Evolutionary conservation across 2,797 vertebrate genomes (phyloP), one percentile per base, ranked within the genome.

Genomic region (Oophaga sylvatica): DNA sequence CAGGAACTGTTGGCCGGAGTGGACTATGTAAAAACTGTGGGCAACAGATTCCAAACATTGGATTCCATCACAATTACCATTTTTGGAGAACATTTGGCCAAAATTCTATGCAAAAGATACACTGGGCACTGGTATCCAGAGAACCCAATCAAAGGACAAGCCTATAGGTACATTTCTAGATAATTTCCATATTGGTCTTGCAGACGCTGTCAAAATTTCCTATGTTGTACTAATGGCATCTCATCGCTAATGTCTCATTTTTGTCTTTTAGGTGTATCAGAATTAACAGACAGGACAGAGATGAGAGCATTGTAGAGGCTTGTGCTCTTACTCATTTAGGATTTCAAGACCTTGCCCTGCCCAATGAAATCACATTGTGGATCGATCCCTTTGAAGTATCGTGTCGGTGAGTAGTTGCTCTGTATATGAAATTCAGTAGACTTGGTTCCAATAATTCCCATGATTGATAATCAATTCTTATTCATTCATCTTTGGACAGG

Each of bases 71-170:
- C 94, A 90, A 93, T 95, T 81, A 92, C 94, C 22, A 59, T 90
- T 73, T 97, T 97, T 83, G 94, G 94, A 0, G 91, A 95, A 88
- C 95, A 94, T 82, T 92, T 98, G 16, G 91, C 93, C 71, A 85
- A 92, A 41, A 91, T 95, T 80, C 93, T 98, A 80, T 94, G 93
- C 19, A 91, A 95, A 71, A 96, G 94, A 90, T 97, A 95, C 11
- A 85, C 92, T 1, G 92, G 93, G 31, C 97, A 97, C 90, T 97
- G 97, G 97, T 97, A 97, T 90, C 96, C 96, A 0, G 95, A 96
- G 35, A 93, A 92, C 17, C 97, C 97, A 71, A 94, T 92, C 89
- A 97, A 95, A 91, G 97, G 96, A 63, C 97, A 97, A 85, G 97
- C 96, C 0, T 98, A 95, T 93, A 97, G 97, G 97, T 97, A 95